Percentiles rank a stretch among this genome's conserved stretches.
phyloP scores from a whole-genome alignment of 2,888 invertebrate genomes.

The Beris chalybata region DNA sequence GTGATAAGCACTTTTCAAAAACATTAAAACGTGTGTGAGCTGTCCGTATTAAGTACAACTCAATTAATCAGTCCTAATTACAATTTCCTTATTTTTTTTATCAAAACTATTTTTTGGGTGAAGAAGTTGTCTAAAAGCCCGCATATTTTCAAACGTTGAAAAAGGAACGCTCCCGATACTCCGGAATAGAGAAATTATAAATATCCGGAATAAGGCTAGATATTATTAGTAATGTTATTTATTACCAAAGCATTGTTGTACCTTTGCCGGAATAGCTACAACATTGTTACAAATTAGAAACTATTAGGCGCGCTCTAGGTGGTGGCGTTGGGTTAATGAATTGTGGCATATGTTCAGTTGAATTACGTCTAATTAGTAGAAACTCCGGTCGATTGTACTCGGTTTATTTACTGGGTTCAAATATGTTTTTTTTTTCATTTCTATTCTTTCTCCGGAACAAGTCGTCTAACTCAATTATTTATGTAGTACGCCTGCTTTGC shows the following conservation, averaged over 20 bases:
- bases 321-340: constrained; percentile 20
- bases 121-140: constrained; percentile 12
- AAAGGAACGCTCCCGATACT: background rate
- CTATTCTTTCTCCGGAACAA: background rate
- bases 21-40: constrained; percentile 16
- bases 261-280: constrained; percentile 10
- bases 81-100: constrained; percentile 6
- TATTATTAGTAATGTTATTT: constrained; percentile 26
- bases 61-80: constrained; percentile 27
- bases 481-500: too few relatives aligned
- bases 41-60: background rate
- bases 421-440: background rate
- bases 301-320: constrained; percentile 26
- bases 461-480: constrained; percentile 8
- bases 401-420: background rate
- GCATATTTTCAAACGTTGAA: background rate
- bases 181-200: background rate
- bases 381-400: constrained; percentile 11
- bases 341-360: constrained; percentile 27
- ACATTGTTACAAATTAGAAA: constrained; percentile 30
- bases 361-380: constrained; percentile 26
- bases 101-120: background rate
- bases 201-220: constrained; percentile 9
- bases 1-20: too few relatives aligned
- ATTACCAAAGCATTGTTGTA: background rate